Base-by-base conservation (phyloP, 2,888 invertebrate species). In the Anoplius nigerrimus region DNA sequence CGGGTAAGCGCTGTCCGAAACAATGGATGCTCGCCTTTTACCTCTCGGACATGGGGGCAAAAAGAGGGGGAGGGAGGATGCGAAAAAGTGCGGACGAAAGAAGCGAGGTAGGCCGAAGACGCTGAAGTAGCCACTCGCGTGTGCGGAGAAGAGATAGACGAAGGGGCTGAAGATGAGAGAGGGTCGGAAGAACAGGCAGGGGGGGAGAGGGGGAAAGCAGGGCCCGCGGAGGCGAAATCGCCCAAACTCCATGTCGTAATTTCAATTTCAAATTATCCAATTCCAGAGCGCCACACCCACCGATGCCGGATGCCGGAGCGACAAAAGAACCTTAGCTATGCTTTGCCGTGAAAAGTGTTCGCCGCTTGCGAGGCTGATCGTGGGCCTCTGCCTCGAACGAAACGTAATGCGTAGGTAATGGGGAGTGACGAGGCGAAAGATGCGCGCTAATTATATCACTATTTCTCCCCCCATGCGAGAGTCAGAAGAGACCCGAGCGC, bases 251-350 rank as follows among this genome's bases (percentile, higher is more conserved):
- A 64, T 72, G 75, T 72, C 54, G 76, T 75, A 79, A 83, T 82
- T 83, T 81, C 78, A 82, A 82, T 82, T 84, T 82, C 71, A 80
- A 80, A 82, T 81, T 76, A 75, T 80, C 75, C 79, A 75, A 75
- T 78, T 78, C 64, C 75, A 48, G 52, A 45, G 24, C 51, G 68
- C 43, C 68, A 64, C 74, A 55, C 58, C 59, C 60, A 20, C 27
- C 69, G n/a, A 52, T 53, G 46, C 34, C 55, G 34, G 42, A 16
- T 45, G 20, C 34, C 20, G 5, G 53, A 51, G n/a, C 51, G 43
- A 21, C 51, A 57, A 66, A 53, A 42, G 45, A 42, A 20, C 2
- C 56, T 56, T 13, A 34, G 43, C 20, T 43, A 56, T 56, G 21
- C 56, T 34, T 56, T 56, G 42, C 56, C 56, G 20, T 42, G 56